Conservation (phyloP, 2,888 invertebrate genomes). For the Xestia sexstrigata region DNA sequence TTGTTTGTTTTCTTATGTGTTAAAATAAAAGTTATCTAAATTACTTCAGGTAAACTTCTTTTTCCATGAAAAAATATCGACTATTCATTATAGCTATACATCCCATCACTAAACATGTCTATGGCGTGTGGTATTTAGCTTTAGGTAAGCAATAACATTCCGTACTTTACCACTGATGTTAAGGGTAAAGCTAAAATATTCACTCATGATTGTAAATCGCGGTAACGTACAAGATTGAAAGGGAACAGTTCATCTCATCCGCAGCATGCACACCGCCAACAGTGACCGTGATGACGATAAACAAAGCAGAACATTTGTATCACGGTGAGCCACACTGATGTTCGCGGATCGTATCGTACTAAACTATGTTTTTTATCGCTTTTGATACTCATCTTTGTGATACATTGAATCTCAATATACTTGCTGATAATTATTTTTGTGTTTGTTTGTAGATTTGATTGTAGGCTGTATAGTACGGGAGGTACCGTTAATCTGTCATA, state of each 20-base stretch:
- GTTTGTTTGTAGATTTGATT: constrained; percentile 47
- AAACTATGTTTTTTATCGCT: constrained; percentile 5
- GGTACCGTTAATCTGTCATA: neutral
- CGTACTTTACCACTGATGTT: no score
- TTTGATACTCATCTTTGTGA: constrained; percentile 35
- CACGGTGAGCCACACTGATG: neutral
- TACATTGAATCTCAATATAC: constrained; percentile 53
- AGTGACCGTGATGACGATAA: neutral
- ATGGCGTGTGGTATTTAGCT: neutral
- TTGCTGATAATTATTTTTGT: constrained; percentile 15
- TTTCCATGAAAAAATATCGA: no score
- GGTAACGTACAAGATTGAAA: no score
- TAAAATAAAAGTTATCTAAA: no score
- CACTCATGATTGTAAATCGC: no score
- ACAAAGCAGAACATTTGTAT: neutral
- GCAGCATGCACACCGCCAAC: neutral
- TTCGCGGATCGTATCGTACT: neutral
- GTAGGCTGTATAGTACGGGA: neutral
- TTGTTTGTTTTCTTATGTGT: no score
- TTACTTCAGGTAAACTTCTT: no score
- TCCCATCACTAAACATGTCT: neutral
- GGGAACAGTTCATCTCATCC: no score
- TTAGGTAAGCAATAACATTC: neutral
- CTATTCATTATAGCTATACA: neutral
- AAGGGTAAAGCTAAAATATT: no score